Conservation (phyloP, 2,888 invertebrate species). For the Latheticus oryzae region DNA sequence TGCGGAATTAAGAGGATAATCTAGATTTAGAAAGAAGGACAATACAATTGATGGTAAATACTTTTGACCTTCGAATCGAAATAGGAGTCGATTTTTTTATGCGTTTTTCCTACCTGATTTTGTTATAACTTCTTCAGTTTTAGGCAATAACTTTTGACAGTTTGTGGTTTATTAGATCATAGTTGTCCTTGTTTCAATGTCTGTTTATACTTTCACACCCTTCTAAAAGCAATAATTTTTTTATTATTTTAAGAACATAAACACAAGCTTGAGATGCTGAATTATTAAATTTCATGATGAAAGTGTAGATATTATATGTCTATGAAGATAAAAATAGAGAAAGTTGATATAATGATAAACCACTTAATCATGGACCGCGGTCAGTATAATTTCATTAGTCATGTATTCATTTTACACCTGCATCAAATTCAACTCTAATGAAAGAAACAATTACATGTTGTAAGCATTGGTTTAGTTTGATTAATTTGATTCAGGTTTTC, state of each 20-base stretch:
- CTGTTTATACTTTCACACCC: no score
- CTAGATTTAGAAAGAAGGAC: not conserved
- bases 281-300: constrained; percentile 23
- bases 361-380: constrained; percentile 19
- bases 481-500: no score
- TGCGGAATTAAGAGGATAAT: constrained; percentile 2
- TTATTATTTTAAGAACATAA: constrained; percentile 25
- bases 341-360: constrained; percentile 26
- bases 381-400: constrained; percentile 27
- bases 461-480: no score
- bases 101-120: constrained; percentile 24
- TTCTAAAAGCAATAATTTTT: constrained; percentile 12
- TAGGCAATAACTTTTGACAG: not conserved
- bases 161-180: constrained; percentile 13
- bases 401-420: constrained; percentile 33
- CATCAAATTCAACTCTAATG: constrained; percentile 6
- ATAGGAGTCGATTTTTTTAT: no score
- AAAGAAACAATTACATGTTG: constrained; percentile 7
- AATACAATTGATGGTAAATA: no score
- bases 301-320: constrained; percentile 10
- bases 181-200: no score
- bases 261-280: no score
- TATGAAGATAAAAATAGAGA: constrained; percentile 22
- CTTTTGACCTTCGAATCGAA: no score
- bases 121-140: constrained; percentile 17